Percentiles rank a stretch among this genome's conserved stretches.
Conservation (phyloP, 2,113 vertebrate genomes). For the Cyrtonyx montezumae region DNA sequence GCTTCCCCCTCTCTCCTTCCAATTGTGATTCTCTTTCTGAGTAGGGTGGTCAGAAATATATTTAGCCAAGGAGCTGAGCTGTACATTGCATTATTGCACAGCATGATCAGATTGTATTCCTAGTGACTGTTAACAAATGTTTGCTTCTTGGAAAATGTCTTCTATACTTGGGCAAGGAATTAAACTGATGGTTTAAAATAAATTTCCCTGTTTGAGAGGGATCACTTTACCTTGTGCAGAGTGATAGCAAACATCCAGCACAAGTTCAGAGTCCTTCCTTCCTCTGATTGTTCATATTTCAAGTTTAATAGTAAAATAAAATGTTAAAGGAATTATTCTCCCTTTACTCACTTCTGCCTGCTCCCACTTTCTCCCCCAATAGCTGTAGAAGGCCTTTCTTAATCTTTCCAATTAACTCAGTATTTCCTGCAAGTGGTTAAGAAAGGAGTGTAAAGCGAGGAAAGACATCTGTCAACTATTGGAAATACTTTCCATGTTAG, state of each 20-base stretch:
- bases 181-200: constrained; percentile 4
- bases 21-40: background rate
- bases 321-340: background rate
- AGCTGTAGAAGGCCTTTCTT: constrained; percentile 73
- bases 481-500: constrained; percentile 60
- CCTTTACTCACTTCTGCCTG: constrained; percentile 1
- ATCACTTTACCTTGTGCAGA: background rate
- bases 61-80: background rate
- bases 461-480: constrained; percentile 77
- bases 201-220: background rate
- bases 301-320: constrained; percentile 21
- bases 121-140: constrained; percentile 19
- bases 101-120: background rate
- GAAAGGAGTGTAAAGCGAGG: constrained; percentile 60
- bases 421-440: constrained; percentile 77
- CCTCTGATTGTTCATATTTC: background rate
- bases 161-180: background rate
- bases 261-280: background rate
- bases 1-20: background rate
- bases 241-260: constrained; percentile 4
- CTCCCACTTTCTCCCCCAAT: constrained; percentile 54
- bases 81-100: background rate
- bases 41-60: background rate
- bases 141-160: constrained; percentile 17
- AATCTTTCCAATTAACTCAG: constrained; percentile 77